Conservation (phyloP, 2,797 vertebrate species). For the Propithecus deckenii region DNA sequence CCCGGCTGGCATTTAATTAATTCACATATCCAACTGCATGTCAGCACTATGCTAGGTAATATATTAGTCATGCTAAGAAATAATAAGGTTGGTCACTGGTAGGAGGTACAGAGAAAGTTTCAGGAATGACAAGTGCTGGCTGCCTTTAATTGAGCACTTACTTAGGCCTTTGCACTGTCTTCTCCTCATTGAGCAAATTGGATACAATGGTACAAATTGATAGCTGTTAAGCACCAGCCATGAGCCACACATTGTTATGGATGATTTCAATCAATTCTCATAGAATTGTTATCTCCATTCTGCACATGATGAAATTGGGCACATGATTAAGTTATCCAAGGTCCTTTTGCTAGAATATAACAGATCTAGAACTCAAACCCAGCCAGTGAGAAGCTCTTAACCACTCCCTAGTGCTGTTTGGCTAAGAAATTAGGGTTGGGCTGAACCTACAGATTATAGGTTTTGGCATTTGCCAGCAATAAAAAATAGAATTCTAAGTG, state of each 20-base stretch:
- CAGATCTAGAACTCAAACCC: background rate
- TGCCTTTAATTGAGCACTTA: background rate
- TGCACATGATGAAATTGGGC: background rate
- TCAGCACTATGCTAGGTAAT: background rate
- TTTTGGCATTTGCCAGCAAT: background rate
- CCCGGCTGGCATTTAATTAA: slow-evolving; percentile 4
- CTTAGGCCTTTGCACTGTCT: background rate
- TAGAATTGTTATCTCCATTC: background rate
- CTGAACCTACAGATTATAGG: background rate
- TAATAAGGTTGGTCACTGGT: background rate
- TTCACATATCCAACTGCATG: background rate
- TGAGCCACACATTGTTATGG: background rate
- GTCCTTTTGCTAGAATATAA: background rate
- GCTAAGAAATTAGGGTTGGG: background rate
- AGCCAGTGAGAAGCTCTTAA: background rate
- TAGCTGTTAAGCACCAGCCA: background rate
- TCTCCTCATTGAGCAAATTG: background rate
- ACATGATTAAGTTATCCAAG: background rate
- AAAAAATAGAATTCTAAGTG: background rate
- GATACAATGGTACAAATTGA: background rate
- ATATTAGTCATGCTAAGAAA: background rate
- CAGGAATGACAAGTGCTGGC: background rate
- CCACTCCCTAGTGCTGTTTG: background rate
- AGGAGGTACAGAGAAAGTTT: background rate
- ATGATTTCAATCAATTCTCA: background rate